Conservation (phyloP, 2,888 invertebrate genomes). For the Caenorhabditis sinica region DNA sequence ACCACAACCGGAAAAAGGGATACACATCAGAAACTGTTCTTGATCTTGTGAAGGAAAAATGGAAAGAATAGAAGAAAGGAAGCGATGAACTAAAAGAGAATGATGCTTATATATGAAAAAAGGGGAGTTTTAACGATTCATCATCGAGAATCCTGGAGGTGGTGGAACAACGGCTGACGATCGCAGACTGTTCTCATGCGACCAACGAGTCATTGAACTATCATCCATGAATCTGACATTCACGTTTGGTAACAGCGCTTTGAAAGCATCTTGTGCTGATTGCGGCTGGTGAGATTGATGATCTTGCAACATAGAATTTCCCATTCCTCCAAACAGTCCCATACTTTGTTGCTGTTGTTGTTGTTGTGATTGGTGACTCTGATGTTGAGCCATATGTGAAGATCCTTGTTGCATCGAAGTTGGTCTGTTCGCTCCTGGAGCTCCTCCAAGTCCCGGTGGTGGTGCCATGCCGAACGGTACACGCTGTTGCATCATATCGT, state of each 20-base stretch:
- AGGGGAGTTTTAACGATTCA: slow-evolving; percentile 64
- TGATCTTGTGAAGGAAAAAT: slow-evolving; percentile 8
- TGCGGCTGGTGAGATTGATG: slow-evolving; percentile 43
- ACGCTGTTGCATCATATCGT: slow-evolving; percentile 37
- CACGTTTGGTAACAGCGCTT: slow-evolving; percentile 81
- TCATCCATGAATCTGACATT: slow-evolving; percentile 79
- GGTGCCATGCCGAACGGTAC: slow-evolving; percentile 57
- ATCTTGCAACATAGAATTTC: slow-evolving; percentile 39
- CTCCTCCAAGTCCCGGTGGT: slow-evolving; percentile 54
- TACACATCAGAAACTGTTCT: slow-evolving; percentile 53
- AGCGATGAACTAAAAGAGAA: slow-evolving; percentile 18
- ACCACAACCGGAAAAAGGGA: slow-evolving; percentile 32
- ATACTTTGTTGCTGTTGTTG: slow-evolving; percentile 48
- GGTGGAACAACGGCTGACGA: slow-evolving; percentile 65
- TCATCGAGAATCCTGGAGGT: slow-evolving; percentile 73
- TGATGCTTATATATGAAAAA: slow-evolving; percentile 4
- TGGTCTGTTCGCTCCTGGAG: slow-evolving; percentile 29
- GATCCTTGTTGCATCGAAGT: slow-evolving; percentile 14
- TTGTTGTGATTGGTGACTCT: no score
- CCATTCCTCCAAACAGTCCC: slow-evolving; percentile 60
- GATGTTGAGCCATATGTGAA: slow-evolving; percentile 46
- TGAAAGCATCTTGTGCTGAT: slow-evolving; percentile 65
- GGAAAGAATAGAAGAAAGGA: slow-evolving; percentile 34
- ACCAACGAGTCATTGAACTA: slow-evolving; percentile 61
- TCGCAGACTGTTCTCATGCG: slow-evolving; percentile 72